Evolutionary conservation across 2,888 invertebrate species (phyloP).

Genomic region (Chalcis sispes): DNA sequence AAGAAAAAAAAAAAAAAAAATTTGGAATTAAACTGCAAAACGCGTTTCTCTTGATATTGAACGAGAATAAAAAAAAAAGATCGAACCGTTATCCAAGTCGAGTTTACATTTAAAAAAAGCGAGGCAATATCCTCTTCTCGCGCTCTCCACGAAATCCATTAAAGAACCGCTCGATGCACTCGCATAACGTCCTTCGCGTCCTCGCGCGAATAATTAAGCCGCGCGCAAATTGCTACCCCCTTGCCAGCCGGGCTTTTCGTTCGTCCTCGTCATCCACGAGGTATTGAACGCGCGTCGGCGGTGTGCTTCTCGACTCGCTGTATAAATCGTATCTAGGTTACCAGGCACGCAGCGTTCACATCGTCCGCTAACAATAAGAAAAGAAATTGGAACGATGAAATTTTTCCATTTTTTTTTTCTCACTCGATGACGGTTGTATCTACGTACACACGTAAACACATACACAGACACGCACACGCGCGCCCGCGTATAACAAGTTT

Average conservation of each 20-base stretch:
- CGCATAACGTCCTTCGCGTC: slow-evolving; percentile 1
- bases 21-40: too few relatives aligned
- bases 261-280: background rate
- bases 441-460: too few relatives aligned
- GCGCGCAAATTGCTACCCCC: background rate
- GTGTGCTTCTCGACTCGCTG: background rate
- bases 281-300: background rate
- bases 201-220: background rate
- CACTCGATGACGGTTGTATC: too few relatives aligned
- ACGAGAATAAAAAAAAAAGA: slow-evolving; percentile 15
- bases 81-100: slow-evolving; percentile 40
- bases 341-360: slow-evolving; percentile 44
- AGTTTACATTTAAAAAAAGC: slow-evolving; percentile 32
- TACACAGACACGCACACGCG: too few relatives aligned
- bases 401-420: slow-evolving; percentile 20
- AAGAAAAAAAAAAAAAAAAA: too few relatives aligned
- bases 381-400: slow-evolving; percentile 54
- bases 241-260: background rate
- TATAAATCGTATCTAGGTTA: slow-evolving; percentile 55
- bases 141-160: slow-evolving; percentile 37
- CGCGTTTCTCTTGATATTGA: slow-evolving; percentile 7
- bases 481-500: background rate
- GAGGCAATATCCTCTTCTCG: slow-evolving; percentile 25
- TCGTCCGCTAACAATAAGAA: slow-evolving; percentile 49
- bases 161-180: slow-evolving; percentile 56